Evolutionary conservation across 2,113 vertebrate species (phyloP).

Genomic region (Pogonocichla stellata): DNA sequence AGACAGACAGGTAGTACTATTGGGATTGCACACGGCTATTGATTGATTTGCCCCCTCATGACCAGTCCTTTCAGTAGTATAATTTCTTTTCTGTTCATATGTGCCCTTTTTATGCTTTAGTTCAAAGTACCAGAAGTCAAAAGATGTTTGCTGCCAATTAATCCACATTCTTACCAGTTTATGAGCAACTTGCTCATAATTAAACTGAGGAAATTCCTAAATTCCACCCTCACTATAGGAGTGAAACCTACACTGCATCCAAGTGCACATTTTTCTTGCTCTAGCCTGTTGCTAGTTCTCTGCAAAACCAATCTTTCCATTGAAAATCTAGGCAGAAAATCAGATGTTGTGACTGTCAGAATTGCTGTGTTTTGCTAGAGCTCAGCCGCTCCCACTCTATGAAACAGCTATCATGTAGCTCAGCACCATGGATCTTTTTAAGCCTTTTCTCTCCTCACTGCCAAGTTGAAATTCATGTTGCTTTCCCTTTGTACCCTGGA

Average conservation of each 20-base stretch:
- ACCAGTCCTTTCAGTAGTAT: background rate
- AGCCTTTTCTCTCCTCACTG: background rate
- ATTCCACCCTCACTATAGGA: background rate
- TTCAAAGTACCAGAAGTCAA: background rate
- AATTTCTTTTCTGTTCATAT: background rate
- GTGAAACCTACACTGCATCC: background rate
- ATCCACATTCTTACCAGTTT: background rate
- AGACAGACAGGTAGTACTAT: background rate
- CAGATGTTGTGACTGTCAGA: background rate
- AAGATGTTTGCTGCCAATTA: background rate
- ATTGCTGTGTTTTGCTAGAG: background rate
- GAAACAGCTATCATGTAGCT: background rate
- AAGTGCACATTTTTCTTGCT: background rate
- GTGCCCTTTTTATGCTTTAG: background rate
- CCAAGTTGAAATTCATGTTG: background rate
- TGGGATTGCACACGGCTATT: background rate
- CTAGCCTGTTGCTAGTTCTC: background rate
- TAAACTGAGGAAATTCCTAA: background rate
- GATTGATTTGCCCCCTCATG: background rate
- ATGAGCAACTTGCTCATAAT: background rate
- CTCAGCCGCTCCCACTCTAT: accelerated
- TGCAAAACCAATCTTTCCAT: background rate
- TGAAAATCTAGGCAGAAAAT: background rate
- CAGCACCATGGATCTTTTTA: background rate
- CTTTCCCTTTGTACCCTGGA: background rate